Percentiles rank a stretch among this genome's conserved stretches.
Conservation (phyloP, 2,888 invertebrate genomes). For the Yponomeuta plumbellus region DNA sequence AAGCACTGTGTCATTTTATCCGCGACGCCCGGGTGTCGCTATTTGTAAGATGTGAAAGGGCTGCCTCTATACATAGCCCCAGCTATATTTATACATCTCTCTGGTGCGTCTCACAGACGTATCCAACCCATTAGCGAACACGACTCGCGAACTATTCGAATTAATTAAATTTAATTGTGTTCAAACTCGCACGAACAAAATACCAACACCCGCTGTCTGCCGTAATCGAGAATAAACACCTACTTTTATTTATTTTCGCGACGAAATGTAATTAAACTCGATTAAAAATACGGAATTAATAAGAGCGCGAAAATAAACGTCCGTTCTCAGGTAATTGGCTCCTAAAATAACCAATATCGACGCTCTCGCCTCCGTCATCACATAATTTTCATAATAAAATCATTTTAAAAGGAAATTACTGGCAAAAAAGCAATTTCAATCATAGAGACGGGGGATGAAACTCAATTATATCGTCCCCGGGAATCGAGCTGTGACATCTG, state of each 20-base stretch:
- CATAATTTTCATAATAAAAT: conserved; percentile 25
- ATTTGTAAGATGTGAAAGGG: conserved; percentile 3
- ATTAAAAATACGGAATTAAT: not conserved
- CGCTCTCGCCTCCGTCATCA: conserved; percentile 12
- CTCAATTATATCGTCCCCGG: conserved; percentile 41
- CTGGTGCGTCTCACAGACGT: conserved; percentile 50
- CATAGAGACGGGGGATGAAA: conserved; percentile 41
- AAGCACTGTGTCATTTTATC: conserved; percentile 1
- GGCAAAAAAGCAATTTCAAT: conserved; percentile 28
- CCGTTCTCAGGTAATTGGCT: conserved; percentile 2
- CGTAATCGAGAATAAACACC: conserved; percentile 39
- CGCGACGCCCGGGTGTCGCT: not conserved
- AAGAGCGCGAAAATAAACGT: not conserved
- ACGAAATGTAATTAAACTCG: not conserved
- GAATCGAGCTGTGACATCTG: conserved; percentile 39
- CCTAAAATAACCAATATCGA: conserved; percentile 10
- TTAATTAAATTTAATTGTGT: conserved; percentile 74
- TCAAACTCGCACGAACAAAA: conserved; percentile 46
- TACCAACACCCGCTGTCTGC: conserved; percentile 29
- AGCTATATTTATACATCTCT: conserved; percentile 52
- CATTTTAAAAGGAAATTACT: conserved; percentile 26
- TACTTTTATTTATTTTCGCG: conserved; percentile 30
- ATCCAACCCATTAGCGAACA: conserved; percentile 60
- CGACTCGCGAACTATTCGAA: conserved; percentile 70
- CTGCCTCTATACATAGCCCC: conserved; percentile 14